Evolutionary conservation across 53 echinoderm and acorn worm species (phyloP).

Genomic region (Antedon mediterranea): DNA sequence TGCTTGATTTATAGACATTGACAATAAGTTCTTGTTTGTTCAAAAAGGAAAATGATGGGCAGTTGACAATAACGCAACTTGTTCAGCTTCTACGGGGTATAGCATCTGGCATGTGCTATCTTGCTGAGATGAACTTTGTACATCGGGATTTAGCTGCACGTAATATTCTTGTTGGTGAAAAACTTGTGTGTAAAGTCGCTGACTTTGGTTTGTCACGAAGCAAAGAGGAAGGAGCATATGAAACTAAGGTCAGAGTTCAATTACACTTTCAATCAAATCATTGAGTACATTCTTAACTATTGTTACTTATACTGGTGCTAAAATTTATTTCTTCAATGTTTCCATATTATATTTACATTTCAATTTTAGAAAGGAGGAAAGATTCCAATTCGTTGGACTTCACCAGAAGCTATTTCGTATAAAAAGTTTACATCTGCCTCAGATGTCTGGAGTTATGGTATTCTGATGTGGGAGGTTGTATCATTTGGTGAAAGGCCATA

Average conservation of each 20-base stretch:
- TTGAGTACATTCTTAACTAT: too few relatives aligned
- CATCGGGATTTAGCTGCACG: constrained; percentile 94
- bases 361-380: constrained; percentile 93
- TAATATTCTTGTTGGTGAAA: constrained; percentile 80
- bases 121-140: constrained; percentile 96
- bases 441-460: constrained; percentile 92
- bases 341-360: not conserved
- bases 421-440: constrained; percentile 99
- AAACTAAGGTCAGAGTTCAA: constrained; percentile 78
- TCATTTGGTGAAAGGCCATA: constrained; percentile 97
- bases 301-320: too few relatives aligned
- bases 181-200: constrained; percentile 88
- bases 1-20: too few relatives aligned
- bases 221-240: constrained; percentile 94
- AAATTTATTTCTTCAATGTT: not conserved
- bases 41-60: constrained; percentile 79
- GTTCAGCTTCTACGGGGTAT: constrained; percentile 81
- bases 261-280: too few relatives aligned
- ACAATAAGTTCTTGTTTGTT: too few relatives aligned
- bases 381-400: constrained; percentile 96
- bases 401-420: constrained; percentile 92
- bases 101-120: constrained; percentile 85
- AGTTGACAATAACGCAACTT: constrained; percentile 80
- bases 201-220: constrained; percentile 93
- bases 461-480: constrained; percentile 97